Evolutionary conservation across 1,140 invertebrate genomes (phyloP).

Genomic region (Drosophila sturtevanti): DNA sequence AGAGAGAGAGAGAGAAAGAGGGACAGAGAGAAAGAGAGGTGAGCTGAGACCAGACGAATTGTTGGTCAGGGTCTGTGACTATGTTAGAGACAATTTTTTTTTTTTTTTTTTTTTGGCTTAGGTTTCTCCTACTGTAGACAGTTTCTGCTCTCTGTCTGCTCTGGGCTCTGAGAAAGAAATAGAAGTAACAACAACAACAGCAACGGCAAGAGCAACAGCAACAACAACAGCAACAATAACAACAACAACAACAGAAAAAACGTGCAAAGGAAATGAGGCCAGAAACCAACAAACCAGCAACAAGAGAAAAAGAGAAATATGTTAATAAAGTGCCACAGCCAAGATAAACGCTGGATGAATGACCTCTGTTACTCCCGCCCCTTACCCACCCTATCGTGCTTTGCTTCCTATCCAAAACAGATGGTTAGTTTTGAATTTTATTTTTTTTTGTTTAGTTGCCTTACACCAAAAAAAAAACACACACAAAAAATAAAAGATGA

Average conservation of each 20-base stretch:
- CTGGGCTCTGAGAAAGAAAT: background rate
- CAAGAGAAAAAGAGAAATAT: conserved; percentile 55
- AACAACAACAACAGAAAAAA: conserved; percentile 1
- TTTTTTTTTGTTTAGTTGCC: background rate
- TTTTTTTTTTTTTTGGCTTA: background rate
- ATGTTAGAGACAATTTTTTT: background rate
- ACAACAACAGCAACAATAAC: conserved; percentile 28
- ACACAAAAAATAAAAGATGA: no score
- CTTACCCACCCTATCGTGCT: background rate
- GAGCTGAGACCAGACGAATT: background rate
- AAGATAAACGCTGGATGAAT: conserved; percentile 76
- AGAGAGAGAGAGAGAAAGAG: background rate
- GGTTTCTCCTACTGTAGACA: conserved; percentile 33
- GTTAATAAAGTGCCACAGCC: conserved; percentile 61
- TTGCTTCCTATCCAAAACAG: conserved; percentile 36
- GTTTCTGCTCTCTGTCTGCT: conserved; percentile 18
- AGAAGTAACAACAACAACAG: conserved; percentile 11
- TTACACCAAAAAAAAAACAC: no score
- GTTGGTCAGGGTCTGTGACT: conserved; percentile 12
- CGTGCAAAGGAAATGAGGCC: conserved; percentile 49
- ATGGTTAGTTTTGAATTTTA: background rate
- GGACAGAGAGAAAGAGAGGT: background rate
- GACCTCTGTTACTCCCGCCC: conserved; percentile 42
- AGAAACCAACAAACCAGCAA: conserved; percentile 41
- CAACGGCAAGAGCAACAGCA: background rate